phyloP scores from a whole-genome alignment of 2,113 vertebrate genomes.

The Hippotragus niger region DNA sequence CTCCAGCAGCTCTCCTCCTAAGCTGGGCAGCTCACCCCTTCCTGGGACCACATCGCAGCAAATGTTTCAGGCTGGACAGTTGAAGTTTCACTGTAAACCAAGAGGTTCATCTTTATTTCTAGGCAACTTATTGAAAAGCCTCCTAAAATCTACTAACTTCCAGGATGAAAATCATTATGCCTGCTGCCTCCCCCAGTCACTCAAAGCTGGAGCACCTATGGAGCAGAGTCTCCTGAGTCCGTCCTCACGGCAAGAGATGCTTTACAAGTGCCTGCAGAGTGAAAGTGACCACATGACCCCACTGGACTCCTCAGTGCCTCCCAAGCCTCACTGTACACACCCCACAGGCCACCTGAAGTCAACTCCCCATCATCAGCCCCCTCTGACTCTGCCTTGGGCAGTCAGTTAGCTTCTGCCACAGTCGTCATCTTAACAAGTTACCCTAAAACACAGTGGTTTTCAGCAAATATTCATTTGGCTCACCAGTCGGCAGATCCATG shows the following conservation, averaged over 20 bases:
- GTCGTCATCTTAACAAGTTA: neutral
- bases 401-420: neutral
- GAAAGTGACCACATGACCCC: neutral
- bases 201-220: neutral
- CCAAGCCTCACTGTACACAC: fast-evolving
- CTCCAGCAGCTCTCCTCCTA: neutral
- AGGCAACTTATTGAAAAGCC: slow-evolving; percentile 60
- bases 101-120: slow-evolving; percentile 52
- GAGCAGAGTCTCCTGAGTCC: neutral
- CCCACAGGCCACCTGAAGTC: neutral
- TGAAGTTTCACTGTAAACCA: slow-evolving; percentile 59
- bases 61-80: slow-evolving; percentile 11
- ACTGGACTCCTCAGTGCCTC: neutral
- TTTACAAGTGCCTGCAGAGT: neutral
- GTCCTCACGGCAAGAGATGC: fast-evolving
- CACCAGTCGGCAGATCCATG: neutral
- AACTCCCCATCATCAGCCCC: neutral
- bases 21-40: neutral
- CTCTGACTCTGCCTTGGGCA: neutral
- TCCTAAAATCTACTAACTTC: slow-evolving; percentile 64
- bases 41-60: neutral
- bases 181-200: neutral
- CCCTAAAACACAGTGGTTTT: neutral
- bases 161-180: slow-evolving; percentile 61
- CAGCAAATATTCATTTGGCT: neutral